A percentile compares a stretch with the other conserved stretches of the same genome.
Conservation (phyloP, 2,113 vertebrate genomes). For the Sinocyclocheilus anshuiensis region DNA sequence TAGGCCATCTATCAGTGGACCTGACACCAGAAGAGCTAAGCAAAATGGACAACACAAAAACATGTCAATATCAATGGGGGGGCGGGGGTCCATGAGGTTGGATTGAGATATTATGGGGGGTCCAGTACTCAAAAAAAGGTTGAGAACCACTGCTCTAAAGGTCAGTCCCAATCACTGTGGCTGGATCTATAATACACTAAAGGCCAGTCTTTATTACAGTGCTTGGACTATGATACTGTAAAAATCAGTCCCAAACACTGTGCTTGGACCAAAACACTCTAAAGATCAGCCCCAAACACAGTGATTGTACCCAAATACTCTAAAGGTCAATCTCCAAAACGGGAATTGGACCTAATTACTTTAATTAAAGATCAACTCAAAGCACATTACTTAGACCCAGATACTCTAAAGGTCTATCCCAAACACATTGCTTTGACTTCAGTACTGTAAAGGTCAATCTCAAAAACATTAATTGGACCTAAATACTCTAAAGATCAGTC, state of each 20-base stretch:
- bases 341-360: not conserved
- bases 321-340: not conserved
- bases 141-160: not conserved
- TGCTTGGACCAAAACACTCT: slow-evolving; percentile 81
- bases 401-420: slow-evolving; percentile 68
- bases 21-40: too few species aligned
- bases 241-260: not conserved
- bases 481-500: slow-evolving; percentile 74
- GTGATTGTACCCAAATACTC: not conserved
- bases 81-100: too few species aligned
- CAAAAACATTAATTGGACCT: slow-evolving; percentile 73
- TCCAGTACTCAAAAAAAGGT: too few species aligned
- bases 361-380: not conserved
- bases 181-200: not conserved
- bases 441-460: not conserved
- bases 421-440: not conserved
- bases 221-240: not conserved
- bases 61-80: too few species aligned
- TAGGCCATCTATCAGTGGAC: too few species aligned
- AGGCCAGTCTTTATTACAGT: not conserved
- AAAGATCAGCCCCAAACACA: slow-evolving; percentile 26
- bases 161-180: not conserved
- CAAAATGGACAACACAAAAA: too few species aligned
- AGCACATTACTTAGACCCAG: slow-evolving; percentile 77
- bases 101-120: too few species aligned